Conservation (phyloP, 1,140 invertebrate species). For the Cephus cinctus region DNA sequence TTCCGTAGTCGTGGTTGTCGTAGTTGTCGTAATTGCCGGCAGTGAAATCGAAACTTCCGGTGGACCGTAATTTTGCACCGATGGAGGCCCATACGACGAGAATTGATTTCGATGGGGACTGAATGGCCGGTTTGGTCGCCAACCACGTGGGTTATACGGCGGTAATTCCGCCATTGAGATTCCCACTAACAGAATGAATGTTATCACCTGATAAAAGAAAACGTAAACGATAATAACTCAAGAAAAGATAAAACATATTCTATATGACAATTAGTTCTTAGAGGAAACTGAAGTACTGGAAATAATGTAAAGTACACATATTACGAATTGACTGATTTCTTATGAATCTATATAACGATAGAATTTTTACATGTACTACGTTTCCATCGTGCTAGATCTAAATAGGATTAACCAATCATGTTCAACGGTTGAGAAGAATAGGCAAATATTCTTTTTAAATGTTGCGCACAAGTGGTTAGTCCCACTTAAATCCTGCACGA, state of each 20-base stretch:
- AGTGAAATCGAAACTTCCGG: conserved; percentile 24
- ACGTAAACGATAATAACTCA: neutral
- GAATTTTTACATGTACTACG: too few species aligned
- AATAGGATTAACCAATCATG: too few species aligned
- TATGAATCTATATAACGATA: too few species aligned
- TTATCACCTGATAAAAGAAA: neutral
- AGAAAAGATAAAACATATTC: conserved; percentile 1
- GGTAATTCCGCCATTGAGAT: neutral
- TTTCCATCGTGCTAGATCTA: too few species aligned
- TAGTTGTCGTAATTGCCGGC: conserved; percentile 14
- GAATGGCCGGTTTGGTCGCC: conserved; percentile 13
- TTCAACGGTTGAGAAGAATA: too few species aligned
- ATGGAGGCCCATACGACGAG: conserved; percentile 26
- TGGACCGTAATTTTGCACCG: conserved; percentile 28
- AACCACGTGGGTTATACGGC: conserved; percentile 16
- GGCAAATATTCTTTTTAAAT: too few species aligned
- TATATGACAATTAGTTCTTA: too few species aligned
- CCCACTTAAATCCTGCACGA: too few species aligned
- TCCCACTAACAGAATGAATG: conserved; percentile 1
- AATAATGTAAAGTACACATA: too few species aligned
- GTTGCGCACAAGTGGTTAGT: too few species aligned
- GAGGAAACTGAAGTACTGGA: too few species aligned
- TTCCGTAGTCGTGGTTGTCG: conserved; percentile 22
- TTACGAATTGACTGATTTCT: too few species aligned
- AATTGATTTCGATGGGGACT: conserved; percentile 29